Conservation (phyloP, 2,797 vertebrate species). For the Chaenodraco wilsoni region DNA sequence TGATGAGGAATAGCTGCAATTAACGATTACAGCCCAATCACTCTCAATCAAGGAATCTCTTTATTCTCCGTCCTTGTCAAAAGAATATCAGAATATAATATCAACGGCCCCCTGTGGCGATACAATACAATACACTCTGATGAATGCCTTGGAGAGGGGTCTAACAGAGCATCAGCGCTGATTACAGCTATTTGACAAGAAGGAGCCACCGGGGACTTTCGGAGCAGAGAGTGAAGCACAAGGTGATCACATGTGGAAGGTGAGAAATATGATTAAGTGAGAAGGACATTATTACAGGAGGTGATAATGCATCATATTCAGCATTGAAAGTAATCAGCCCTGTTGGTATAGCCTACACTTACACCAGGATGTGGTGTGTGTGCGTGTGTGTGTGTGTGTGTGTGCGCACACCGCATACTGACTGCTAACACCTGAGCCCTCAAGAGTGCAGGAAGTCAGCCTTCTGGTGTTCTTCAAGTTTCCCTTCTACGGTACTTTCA, state of each 20-base stretch:
- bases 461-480: conserved; percentile 52
- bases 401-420: conserved; percentile 11
- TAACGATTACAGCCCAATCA: conserved; percentile 72
- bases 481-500: conserved; percentile 44
- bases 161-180: conserved; percentile 68
- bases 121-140: conserved; percentile 75
- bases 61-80: conserved; percentile 74
- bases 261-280: conserved; percentile 42
- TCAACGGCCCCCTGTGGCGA: conserved; percentile 58
- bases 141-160: conserved; percentile 69
- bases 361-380: conserved; percentile 41
- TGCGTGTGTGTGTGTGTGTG: neutral
- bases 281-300: conserved; percentile 45
- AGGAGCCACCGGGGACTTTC: conserved; percentile 50
- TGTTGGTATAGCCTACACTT: conserved; percentile 2
- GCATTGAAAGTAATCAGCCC: conserved; percentile 20
- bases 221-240: conserved; percentile 33
- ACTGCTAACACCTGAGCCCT: conserved; percentile 52
- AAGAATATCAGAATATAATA: conserved; percentile 57
- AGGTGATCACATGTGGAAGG: conserved; percentile 57
- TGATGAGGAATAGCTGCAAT: conserved; percentile 73
- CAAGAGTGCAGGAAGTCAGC: conserved; percentile 56
- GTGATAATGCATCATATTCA: conserved; percentile 44
- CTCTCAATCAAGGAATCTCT: conserved; percentile 71
- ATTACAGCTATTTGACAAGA: conserved; percentile 74